phyloP scores from a whole-genome alignment of 2,888 invertebrate species.

The Drosophila cognata region DNA sequence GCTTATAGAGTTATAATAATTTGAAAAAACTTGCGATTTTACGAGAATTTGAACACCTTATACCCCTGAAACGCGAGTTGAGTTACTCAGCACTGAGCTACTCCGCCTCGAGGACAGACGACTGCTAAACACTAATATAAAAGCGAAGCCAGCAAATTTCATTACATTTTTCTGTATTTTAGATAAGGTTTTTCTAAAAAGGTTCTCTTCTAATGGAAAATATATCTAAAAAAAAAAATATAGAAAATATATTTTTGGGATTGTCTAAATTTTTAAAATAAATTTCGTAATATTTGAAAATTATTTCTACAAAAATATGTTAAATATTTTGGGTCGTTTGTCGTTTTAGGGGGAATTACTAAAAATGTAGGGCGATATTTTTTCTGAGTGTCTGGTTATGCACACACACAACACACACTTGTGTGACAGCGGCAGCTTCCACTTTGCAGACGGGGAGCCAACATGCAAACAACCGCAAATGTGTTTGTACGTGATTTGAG shows the following conservation, averaged over 20 bases:
- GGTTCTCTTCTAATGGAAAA: not conserved
- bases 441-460: slow-evolving; percentile 6
- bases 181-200: not conserved
- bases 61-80: not conserved
- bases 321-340: not conserved
- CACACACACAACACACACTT: not conserved
- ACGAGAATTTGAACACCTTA: not conserved
- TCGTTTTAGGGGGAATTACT: not conserved
- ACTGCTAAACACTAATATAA: not conserved
- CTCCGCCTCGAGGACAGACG: not conserved
- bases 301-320: not conserved
- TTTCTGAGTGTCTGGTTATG: not conserved
- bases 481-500: slow-evolving; percentile 66
- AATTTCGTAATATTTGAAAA: not conserved
- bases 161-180: not conserved
- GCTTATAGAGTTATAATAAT: not conserved
- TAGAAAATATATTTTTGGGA: not conserved
- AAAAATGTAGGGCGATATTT: not conserved
- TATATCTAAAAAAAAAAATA: not conserved
- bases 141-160: not conserved
- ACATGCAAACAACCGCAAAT: slow-evolving; percentile 54
- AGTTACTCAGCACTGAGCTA: not conserved
- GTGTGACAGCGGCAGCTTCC: not conserved
- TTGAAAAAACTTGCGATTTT: not conserved
- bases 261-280: not conserved